phyloP scores from a whole-genome alignment of 2,113 vertebrate species.

The Austrofundulus limnaeus region DNA sequence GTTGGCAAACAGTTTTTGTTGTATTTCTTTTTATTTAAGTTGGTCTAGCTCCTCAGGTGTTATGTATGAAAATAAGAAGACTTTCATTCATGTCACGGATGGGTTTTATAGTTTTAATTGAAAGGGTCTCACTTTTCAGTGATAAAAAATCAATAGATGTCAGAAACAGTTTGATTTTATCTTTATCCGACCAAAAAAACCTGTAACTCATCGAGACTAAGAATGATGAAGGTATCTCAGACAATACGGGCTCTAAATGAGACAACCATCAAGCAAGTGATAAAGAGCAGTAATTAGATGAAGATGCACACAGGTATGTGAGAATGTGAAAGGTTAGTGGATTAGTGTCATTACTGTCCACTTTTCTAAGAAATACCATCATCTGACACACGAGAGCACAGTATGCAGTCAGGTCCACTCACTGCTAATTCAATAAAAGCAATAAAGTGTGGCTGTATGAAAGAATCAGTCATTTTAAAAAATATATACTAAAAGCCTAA shows the following conservation, averaged over 20 bases:
- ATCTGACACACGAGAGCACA: not conserved
- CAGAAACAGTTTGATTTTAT: not conserved
- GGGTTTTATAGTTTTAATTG: not conserved
- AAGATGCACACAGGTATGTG: not conserved
- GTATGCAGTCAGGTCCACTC: too few species aligned
- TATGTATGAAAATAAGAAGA: not conserved
- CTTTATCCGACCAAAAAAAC: not conserved
- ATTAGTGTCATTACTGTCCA: not conserved
- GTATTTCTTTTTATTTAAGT: slow-evolving; percentile 15
- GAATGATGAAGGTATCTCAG: not conserved
- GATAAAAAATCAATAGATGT: not conserved
- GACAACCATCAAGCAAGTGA: not conserved
- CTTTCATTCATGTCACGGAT: not conserved
- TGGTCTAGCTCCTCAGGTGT: slow-evolving; percentile 5
- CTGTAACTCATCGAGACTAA: not conserved
- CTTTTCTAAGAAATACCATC: not conserved
- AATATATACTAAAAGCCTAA: not conserved
- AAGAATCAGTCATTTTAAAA: not conserved
- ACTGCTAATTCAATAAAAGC: not conserved
- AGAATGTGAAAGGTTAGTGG: not conserved
- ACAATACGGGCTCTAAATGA: not conserved
- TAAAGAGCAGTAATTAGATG: not conserved
- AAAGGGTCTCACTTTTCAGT: not conserved
- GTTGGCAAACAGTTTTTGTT: slow-evolving; percentile 47
- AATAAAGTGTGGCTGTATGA: not conserved